These are phyloP conservation scores for Drosophila mimica DNA, from an alignment of 2,888 invertebrate species.

Conservation along the genomic window DNA sequence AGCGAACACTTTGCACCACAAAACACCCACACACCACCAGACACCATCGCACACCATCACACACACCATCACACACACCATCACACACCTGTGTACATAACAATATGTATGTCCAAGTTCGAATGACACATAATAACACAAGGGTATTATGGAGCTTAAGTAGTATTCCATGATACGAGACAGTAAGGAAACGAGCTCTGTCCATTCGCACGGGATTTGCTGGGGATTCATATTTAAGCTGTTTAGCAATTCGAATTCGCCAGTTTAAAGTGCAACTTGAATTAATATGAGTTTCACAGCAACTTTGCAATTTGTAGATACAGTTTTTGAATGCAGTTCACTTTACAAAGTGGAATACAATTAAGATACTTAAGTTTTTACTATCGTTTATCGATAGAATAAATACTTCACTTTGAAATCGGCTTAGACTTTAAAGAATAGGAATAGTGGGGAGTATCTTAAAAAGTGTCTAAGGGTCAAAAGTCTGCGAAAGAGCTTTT, in stretches of 20 bases:
- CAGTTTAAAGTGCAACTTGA: neutral
- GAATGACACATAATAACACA: slow-evolving; percentile 31
- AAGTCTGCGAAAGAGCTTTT: neutral
- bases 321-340: neutral
- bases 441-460: neutral
- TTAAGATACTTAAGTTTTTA: neutral
- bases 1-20: slow-evolving; percentile 14
- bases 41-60: too few species aligned
- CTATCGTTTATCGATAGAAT: neutral
- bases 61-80: neutral
- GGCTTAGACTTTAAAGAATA: neutral
- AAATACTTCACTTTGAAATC: neutral
- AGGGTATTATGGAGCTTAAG: slow-evolving; percentile 36
- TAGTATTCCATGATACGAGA: slow-evolving; percentile 9
- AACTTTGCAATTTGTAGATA: neutral
- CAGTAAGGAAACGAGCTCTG: neutral
- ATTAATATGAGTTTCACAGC: neutral
- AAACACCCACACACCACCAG: too few species aligned
- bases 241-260: neutral
- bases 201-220: neutral
- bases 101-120: neutral
- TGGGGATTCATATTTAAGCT: neutral
- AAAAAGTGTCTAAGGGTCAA: neutral
- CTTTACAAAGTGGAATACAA: neutral
- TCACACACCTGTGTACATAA: neutral